Base-by-base conservation (phyloP, 1,140 invertebrate species). In the Drosophila bipectinata region DNA sequence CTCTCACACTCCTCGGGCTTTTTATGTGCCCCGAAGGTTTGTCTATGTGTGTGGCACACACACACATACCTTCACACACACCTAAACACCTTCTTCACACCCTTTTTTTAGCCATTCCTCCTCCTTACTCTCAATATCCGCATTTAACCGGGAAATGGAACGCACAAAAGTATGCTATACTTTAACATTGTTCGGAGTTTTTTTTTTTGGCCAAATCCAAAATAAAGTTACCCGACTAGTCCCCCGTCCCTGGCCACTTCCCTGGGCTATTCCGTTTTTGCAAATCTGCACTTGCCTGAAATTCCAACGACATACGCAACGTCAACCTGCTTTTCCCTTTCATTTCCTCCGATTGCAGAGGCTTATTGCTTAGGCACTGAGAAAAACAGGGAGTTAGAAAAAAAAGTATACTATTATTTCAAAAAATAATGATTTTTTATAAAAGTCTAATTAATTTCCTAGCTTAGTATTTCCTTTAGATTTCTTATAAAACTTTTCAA, bases 11-110 rank as follows among this genome's bases (percentile, higher is more conserved):
- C 15, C 32, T 37, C n/a, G 12, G 1, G 28, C 18, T 61, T 64
- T 64, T 71, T 55, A 74, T 77, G 59, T 54, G 75, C 79, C 74
- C 71, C 63, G 28, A 78, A 72, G 79, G 56, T 61, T 44, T 51
- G 56, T 72, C 44, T 26, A 53, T 58, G 54, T 44, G 48, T 7
- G 41, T 10, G 9, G 30, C 44, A 55, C 30, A 52, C 26, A 32
- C 3, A 45, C 41, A 44, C 41, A 4, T 37, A 10, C 34, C 10
- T 37, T n/a, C n/a, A 10, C 3, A 10, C 2, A 4, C 34, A 15
- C 44, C 44, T 6, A 3, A 18, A 18, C 44, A 10, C 21, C 44
- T 18, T 6, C 7, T 4, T 10, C 44, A 28, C 26, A 28, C 26
- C 26, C 26, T 28, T 28, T 28, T 28, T 28, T 28, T 5, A 4